Evolutionary conservation across 30 jellyfish, hydroid and myxozoan genomes (phyloP).

Genomic region (Aurelia aurita): DNA sequence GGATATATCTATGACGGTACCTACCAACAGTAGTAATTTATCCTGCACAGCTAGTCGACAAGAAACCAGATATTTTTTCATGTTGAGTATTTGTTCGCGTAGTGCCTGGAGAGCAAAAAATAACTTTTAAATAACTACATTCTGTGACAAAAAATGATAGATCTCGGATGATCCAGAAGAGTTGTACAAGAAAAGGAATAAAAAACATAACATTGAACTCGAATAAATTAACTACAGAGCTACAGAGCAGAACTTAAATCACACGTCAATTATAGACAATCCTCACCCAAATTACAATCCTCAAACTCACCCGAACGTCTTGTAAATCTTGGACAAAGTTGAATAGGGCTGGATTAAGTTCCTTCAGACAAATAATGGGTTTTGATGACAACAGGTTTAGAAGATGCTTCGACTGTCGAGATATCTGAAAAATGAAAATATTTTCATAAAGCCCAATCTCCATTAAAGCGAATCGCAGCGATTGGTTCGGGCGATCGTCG

Average conservation of each 20-base stretch:
- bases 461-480: no score
- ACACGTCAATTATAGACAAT: no score
- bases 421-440: slow-evolving; percentile 72
- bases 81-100: slow-evolving; percentile 77
- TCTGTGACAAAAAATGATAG: no score
- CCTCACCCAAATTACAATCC: no score
- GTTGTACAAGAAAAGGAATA: no score
- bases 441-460: no score
- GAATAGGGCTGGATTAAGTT: slow-evolving; percentile 89
- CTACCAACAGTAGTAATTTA: slow-evolving; percentile 75
- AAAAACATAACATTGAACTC: no score
- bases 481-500: no score
- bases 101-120: slow-evolving; percentile 62
- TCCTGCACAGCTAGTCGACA: slow-evolving; percentile 91
- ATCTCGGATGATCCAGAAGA: no score
- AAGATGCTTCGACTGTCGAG: slow-evolving; percentile 94
- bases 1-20: slow-evolving; percentile 2
- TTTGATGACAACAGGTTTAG: slow-evolving; percentile 67
- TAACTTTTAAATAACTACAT: not conserved
- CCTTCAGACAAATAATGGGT: slow-evolving; percentile 72
- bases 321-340: slow-evolving; percentile 91
- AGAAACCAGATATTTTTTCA: slow-evolving; percentile 82
- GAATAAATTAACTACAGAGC: no score
- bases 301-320: slow-evolving; percentile 84
- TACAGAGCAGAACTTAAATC: no score